These are phyloP conservation scores for Acipenser transmontanus DNA, from an alignment of 2,797 vertebrate species.

Conservation along the genomic window DNA sequence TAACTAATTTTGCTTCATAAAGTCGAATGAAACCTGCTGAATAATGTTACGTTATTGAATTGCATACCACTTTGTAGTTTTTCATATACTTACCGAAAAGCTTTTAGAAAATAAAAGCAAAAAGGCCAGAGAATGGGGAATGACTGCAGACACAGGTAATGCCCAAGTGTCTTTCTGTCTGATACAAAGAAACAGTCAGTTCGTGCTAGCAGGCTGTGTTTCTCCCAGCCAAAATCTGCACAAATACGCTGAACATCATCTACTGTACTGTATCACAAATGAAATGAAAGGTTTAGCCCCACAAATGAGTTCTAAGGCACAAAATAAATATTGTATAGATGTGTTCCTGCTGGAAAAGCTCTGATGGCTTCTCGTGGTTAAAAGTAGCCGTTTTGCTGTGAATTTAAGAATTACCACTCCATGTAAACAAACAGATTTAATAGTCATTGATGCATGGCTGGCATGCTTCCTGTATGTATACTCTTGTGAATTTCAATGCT, in stretches of 20 bases:
- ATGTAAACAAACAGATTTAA: neutral
- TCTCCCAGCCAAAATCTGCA: constrained; percentile 5
- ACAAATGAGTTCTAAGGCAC: neutral
- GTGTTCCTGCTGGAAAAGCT: neutral
- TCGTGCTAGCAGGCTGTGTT: neutral
- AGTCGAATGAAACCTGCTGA: too few species aligned
- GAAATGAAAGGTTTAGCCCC: constrained; percentile 11
- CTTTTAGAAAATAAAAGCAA: constrained; percentile 21
- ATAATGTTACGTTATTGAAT: too few species aligned
- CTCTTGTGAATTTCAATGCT: neutral
- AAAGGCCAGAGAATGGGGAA: constrained; percentile 21
- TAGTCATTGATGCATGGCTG: constrained; percentile 3
- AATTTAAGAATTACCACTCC: neutral
- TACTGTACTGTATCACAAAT: constrained; percentile 18
- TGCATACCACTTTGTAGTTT: too few species aligned
- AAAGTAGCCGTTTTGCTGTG: constrained; percentile 7
- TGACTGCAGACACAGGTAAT: constrained; percentile 16
- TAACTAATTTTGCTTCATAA: too few species aligned
- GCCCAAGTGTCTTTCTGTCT: constrained; percentile 18
- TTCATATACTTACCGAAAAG: constrained; percentile 12
- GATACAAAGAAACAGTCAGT: constrained; percentile 15
- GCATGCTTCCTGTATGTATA: neutral
- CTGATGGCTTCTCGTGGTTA: neutral
- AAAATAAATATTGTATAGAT: constrained; percentile 3
- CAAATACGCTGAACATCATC: constrained; percentile 3